Base-by-base conservation (phyloP, 1,140 invertebrate genomes). In the Diorhabda elongata region DNA sequence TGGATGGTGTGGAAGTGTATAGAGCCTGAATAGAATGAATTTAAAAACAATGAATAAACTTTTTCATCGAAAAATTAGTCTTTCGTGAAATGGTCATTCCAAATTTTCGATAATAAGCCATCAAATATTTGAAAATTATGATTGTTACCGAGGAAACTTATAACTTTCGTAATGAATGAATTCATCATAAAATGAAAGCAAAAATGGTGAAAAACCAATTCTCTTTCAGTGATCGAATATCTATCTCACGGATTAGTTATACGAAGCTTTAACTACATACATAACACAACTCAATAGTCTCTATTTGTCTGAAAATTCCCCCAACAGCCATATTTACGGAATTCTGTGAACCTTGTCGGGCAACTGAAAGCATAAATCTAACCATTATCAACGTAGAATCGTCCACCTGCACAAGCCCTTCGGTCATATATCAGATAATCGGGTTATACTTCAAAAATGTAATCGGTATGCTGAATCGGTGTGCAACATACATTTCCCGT, bases 301-400 rank as follows among this genome's bases (percentile, higher is more conserved):
- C 6, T 52, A 52, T 52, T 52, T 52, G 47, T 52, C 47, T 6
- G 47, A 52, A 52, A 52, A 52, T 52, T 52, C 47, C 47, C 47
- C 47, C 47, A 52, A n/a, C 47, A 52, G 47, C 47, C 47, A 52
- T 52, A 52, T 52, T 52, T 52, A 52, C 47, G 47, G 47, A n/a
- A 52, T n/a, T 52, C 47, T n/a, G 6, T 52, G 47, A 52, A 52
- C 47, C 47, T 52, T 52, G 47, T n/a, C 47, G 47, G 47, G 2
- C 47, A n/a, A 52, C 47, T 52, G 47, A 52, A 52, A 52, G 47
- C 47, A 52, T 52, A 52, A 52, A 52, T 52, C n/a, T 3, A 8
- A 52, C 47, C 47, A 52, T 52, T 52, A 52, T 52, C 47, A 52
- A 52, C 47, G 47, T 52, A 52, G n/a, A 52, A 52, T 52, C 47